Percentiles rank a stretch among this genome's conserved stretches.
Evolutionary conservation across 1,140 invertebrate species (phyloP).

Genomic region (Trissolcus basalis): DNA sequence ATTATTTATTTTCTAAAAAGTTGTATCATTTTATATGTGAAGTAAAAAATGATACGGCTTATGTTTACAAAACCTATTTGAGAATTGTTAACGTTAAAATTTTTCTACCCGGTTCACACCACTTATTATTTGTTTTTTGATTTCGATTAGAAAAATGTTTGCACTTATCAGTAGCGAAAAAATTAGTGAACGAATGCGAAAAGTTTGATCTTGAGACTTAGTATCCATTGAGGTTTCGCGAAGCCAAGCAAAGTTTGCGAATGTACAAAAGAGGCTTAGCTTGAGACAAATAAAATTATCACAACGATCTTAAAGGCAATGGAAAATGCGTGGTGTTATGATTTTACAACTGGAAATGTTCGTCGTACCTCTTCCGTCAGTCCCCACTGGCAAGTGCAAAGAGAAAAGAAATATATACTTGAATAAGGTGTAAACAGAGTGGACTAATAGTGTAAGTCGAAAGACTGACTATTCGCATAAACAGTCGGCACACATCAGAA

Average conservation of each 20-base stretch:
- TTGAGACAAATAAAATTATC: constrained; percentile 1
- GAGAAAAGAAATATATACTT: constrained; percentile 31
- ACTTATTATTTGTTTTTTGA: background rate
- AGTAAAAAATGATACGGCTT: no score
- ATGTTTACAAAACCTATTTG: no score
- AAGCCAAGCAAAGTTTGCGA: constrained; percentile 1
- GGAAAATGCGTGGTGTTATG: background rate
- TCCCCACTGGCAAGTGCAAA: constrained; percentile 55
- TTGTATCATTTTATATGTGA: no score
- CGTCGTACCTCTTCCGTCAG: constrained; percentile 61
- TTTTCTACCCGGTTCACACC: no score
- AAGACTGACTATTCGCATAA: constrained; percentile 44
- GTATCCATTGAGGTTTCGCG: constrained; percentile 10
- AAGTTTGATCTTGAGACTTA: background rate
- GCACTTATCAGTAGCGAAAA: background rate
- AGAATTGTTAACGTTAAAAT: no score
- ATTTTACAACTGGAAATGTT: constrained; percentile 1
- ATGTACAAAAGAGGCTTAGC: constrained; percentile 1
- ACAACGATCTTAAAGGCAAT: background rate
- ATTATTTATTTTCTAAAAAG: no score
- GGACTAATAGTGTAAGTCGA: constrained; percentile 13
- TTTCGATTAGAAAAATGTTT: background rate
- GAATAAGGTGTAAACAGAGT: constrained; percentile 8
- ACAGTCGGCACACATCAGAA: constrained; percentile 34
- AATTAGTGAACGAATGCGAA: no score